phyloP scores from a whole-genome alignment of 30 jellyfish, hydroid and myxozoan species.

The Catostylus mosaicus region DNA sequence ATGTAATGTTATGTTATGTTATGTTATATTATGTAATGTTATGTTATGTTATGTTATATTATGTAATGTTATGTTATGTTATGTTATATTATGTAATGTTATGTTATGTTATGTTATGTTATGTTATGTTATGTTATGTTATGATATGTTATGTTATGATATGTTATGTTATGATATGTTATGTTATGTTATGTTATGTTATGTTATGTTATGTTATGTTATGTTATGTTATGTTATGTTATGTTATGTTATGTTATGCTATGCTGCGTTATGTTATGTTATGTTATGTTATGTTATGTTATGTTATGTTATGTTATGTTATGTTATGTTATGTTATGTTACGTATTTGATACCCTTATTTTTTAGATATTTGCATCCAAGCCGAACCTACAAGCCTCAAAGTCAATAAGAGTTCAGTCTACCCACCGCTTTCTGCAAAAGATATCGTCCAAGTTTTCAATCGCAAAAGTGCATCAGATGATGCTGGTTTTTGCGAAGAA shows the following conservation, averaged over 20 bases:
- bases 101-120: conserved; percentile 21
- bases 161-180: conserved; percentile 33
- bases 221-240: conserved; percentile 17
- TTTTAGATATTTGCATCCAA: conserved; percentile 29
- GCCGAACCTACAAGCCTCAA: conserved; percentile 28
- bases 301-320: conserved; percentile 23
- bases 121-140: conserved; percentile 37
- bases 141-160: conserved; percentile 49
- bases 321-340: conserved; percentile 54
- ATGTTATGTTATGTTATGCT: conserved; percentile 30
- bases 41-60: neutral
- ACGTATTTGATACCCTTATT: too few species aligned
- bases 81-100: conserved; percentile 5
- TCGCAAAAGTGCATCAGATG: conserved; percentile 26
- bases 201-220: conserved; percentile 22
- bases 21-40: conserved; percentile 8
- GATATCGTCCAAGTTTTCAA: conserved; percentile 52
- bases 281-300: conserved; percentile 6
- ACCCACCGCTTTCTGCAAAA: conserved; percentile 52
- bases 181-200: conserved; percentile 21
- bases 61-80: neutral
- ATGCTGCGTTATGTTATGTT: conserved; percentile 18
- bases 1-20: conserved; percentile 20
- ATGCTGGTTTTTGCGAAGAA: conserved; percentile 55
- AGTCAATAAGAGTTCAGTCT: conserved; percentile 1